Conservation (phyloP, 1,140 invertebrate genomes). For the Asbolus verrucosus region DNA sequence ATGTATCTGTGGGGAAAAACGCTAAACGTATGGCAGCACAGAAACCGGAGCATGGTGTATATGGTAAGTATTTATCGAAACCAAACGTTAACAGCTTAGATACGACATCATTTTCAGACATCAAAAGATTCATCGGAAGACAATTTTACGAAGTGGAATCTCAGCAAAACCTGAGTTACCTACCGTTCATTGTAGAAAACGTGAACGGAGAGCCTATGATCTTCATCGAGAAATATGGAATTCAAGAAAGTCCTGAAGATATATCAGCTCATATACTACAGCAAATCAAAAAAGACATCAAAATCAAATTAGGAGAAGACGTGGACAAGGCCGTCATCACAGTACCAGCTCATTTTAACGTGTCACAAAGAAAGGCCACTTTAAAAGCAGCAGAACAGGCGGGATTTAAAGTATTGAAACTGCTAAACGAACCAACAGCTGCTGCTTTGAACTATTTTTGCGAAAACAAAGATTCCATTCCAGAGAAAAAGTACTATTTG, state of each 20-base stretch:
- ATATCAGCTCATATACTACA: conserved; percentile 7
- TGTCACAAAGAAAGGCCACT: conserved; percentile 73
- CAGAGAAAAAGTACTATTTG: conserved; percentile 67
- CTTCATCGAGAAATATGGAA: not conserved
- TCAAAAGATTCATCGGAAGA: conserved; percentile 15
- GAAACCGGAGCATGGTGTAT: conserved; percentile 33
- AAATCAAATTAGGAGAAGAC: not conserved
- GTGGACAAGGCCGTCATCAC: conserved; percentile 68
- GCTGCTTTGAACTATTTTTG: conserved; percentile 74
- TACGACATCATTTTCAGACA: not conserved
- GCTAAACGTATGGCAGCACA: conserved; percentile 19
- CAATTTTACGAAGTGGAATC: conserved; percentile 10
- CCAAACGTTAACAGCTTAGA: not conserved
- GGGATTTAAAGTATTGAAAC: conserved; percentile 72
- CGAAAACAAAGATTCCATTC: conserved; percentile 34
- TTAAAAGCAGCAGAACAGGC: conserved; percentile 72
- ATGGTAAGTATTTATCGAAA: conserved; percentile 76
- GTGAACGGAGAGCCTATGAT: not conserved
- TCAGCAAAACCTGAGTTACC: conserved; percentile 5
- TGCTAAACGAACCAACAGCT: conserved; percentile 78
- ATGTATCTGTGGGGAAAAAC: conserved; percentile 68
- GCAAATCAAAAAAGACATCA: conserved; percentile 1
- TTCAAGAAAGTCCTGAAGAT: conserved; percentile 18
- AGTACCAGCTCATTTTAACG: conserved; percentile 79
- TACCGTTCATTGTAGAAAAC: not conserved